These are phyloP conservation scores for Chromis chromis DNA, from an alignment of 2,797 vertebrate genomes.

Conservation along the genomic window DNA sequence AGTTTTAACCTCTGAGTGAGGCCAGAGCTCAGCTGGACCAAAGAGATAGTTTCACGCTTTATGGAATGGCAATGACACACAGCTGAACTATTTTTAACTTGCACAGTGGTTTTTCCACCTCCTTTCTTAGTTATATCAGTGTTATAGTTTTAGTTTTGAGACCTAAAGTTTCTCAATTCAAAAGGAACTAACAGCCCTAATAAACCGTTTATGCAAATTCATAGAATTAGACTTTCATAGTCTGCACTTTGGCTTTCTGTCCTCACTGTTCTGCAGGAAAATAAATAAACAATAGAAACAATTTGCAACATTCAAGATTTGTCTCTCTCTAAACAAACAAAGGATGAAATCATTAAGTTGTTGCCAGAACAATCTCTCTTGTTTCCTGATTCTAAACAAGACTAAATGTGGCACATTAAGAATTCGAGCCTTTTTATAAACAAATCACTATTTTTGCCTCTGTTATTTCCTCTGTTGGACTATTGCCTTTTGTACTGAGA, in stretches of 20 bases:
- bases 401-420: constrained; percentile 9
- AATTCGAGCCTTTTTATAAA: not conserved
- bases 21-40: not conserved
- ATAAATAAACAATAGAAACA: not conserved
- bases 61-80: not conserved
- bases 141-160: not conserved
- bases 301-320: not conserved
- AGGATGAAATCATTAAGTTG: not conserved
- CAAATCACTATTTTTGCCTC: constrained; percentile 1
- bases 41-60: not conserved
- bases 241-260: too few relatives aligned
- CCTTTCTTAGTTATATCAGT: not conserved
- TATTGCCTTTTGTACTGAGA: not conserved
- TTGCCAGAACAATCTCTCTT: not conserved
- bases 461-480: not conserved
- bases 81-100: not conserved
- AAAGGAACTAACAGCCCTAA: not conserved
- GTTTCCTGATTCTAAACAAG: constrained; percentile 3
- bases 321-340: not conserved
- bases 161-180: too few relatives aligned
- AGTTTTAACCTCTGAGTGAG: constrained; percentile 12
- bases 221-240: not conserved
- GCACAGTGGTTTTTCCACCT: not conserved
- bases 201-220: not conserved
- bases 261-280: too few relatives aligned